phyloP scores from a whole-genome alignment of 2,888 invertebrate species.

The Celastrina argiolus region DNA sequence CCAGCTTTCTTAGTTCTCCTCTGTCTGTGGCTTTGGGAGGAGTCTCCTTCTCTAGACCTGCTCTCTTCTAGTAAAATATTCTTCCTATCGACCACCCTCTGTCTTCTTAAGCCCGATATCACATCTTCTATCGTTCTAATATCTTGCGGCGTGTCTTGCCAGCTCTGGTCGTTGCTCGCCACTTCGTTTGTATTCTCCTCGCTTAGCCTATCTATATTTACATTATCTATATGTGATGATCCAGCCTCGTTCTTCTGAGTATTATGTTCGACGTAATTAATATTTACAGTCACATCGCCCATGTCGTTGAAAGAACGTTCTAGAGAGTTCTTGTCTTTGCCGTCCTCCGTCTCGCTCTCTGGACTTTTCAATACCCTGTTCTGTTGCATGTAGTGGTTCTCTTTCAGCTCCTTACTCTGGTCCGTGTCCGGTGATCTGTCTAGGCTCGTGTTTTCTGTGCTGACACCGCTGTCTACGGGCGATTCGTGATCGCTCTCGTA shows the following conservation, averaged over 20 bases:
- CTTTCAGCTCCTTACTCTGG: conserved; percentile 54
- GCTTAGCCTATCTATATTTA: conserved; percentile 50
- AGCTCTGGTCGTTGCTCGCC: conserved; percentile 45
- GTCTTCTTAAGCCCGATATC: conserved; percentile 54
- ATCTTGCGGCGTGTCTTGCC: conserved; percentile 52
- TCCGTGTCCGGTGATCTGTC: conserved; percentile 81
- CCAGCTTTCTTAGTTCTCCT: conserved; percentile 50
- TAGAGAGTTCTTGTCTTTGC: conserved; percentile 44
- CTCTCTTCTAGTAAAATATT: conserved; percentile 43
- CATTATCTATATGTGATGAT: conserved; percentile 43
- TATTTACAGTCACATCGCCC: conserved; percentile 53
- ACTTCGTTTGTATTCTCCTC: conserved; percentile 47
- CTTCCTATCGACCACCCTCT: conserved; percentile 49
- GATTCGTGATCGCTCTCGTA: conserved; percentile 72
- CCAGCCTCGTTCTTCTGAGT: conserved; percentile 63
- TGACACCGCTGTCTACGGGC: conserved; percentile 81
- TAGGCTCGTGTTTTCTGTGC: conserved; percentile 85
- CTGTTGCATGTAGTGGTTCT: conserved; percentile 61
- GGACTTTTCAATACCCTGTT: conserved; percentile 64
- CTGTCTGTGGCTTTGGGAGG: conserved; percentile 45
- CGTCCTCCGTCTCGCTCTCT: conserved; percentile 42
- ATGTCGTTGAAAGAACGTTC: conserved; percentile 61
- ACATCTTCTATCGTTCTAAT: conserved; percentile 59
- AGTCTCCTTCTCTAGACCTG: conserved; percentile 42
- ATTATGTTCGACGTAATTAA: conserved; percentile 58